Base-by-base conservation (phyloP, 2,113 vertebrate species). In the Percina caprodes region DNA sequence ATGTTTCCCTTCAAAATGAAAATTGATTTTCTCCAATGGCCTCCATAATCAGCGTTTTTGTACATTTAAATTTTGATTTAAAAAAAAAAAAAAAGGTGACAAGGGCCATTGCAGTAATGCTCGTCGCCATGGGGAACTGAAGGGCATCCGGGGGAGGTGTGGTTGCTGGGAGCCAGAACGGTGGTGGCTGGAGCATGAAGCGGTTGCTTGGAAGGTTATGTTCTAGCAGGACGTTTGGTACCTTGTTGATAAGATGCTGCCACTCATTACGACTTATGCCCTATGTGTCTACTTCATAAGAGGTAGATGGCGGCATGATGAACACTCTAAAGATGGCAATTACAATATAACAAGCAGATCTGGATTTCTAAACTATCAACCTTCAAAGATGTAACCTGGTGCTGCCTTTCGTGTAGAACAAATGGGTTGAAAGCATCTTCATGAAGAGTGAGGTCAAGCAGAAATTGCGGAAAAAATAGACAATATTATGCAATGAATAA, bases 1-100 rank as follows among this genome's bases (percentile, higher is more conserved):
- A 94, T 92, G 91, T 90, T 91, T 93, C 83, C 86, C 81, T 12
- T 90, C 35, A 39, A 91, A 93, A 93, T 92, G 87, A 92, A 90
- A 94, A 94, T 94, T 88, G 92, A 93, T 94, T 94, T 94, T 92
- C 82, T 35, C 79, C 88, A 66, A 60, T 39, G 56, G 86, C 77
- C 61, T 71, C 61, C 21, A 69, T 87, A 91, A 91, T 94, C 92
- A 93, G 84, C 24, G 10, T 67, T 84, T 84, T 91, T 67, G 71
- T 92, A 82, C 88, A 74, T 93, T 93, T 87, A 89, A 74, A 89
- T 89, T 91, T 90, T 39, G 69, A 85, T 88, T n/a, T n/a, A n/a
- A n/a, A n/a, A n/a, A n/a, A n/a, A n/a, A 89, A 86, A 79, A 83
- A 78, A 1, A 35, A 42, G 39, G 69, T 26, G 26, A 62, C 46